These are phyloP conservation scores for Calonectris borealis DNA, from an alignment of 2,113 vertebrate species.

Conservation along the genomic window DNA sequence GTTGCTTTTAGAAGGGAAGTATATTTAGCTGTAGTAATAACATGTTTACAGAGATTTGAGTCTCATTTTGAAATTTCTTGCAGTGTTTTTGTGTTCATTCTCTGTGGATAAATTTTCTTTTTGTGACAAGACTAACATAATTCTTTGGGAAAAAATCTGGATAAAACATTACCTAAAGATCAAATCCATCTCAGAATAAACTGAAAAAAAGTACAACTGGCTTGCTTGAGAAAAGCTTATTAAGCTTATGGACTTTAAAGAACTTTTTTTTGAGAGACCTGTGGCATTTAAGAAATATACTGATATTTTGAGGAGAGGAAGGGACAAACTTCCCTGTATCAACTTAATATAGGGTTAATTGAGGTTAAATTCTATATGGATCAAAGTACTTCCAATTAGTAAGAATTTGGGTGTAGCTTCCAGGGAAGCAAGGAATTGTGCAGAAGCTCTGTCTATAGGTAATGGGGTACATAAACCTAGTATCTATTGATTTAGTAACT, in stretches of 20 bases:
- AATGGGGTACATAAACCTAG: slow-evolving; percentile 7
- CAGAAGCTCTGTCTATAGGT: background rate
- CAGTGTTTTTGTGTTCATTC: background rate
- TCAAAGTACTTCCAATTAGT: background rate
- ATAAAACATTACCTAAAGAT: background rate
- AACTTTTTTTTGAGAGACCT: background rate
- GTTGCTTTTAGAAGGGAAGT: background rate
- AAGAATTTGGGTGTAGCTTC: background rate
- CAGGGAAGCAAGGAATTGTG: background rate
- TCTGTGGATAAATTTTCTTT: background rate
- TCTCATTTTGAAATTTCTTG: background rate
- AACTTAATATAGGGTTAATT: background rate
- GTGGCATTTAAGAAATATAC: background rate
- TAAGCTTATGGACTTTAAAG: background rate
- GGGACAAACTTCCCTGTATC: background rate
- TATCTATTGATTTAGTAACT: slow-evolving; percentile 50
- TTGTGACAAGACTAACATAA: background rate
- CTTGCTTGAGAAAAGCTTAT: background rate
- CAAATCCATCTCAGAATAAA: background rate
- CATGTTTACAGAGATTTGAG: background rate
- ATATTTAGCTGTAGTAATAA: background rate
- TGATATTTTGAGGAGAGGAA: background rate
- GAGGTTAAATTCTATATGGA: background rate
- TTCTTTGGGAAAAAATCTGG: background rate
- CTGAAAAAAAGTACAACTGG: background rate